Evolutionary conservation across 2,888 invertebrate genomes (phyloP).

Genomic region (Euplexia lucipara): DNA sequence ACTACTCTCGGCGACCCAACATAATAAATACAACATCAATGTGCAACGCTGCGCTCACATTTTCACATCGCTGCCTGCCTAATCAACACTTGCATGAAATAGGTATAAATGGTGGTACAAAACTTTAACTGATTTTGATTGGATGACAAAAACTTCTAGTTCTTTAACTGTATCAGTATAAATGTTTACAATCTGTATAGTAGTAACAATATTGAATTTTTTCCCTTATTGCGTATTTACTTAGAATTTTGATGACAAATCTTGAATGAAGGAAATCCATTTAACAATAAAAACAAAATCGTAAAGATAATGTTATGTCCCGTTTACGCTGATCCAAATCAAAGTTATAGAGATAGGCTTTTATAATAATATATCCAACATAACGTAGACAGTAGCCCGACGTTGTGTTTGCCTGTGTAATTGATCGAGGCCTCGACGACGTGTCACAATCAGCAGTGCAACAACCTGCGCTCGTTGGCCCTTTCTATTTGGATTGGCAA

Average conservation of each 20-base stretch:
- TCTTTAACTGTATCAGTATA: neutral
- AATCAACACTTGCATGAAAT: constrained; percentile 19
- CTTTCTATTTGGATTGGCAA: constrained; percentile 44
- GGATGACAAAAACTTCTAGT: neutral
- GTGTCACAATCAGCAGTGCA: constrained; percentile 52
- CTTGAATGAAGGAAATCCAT: neutral
- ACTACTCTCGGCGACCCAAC: constrained; percentile 56
- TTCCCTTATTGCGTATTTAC: constrained; percentile 15
- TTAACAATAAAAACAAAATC: neutral
- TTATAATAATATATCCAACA: constrained; percentile 35
- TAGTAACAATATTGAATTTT: neutral
- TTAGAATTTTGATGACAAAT: constrained; percentile 8
- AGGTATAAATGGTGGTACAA: constrained; percentile 23
- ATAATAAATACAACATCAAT: constrained; percentile 56
- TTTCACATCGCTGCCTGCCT: constrained; percentile 42
- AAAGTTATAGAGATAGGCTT: constrained; percentile 29
- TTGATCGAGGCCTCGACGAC: constrained; percentile 45
- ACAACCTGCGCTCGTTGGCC: constrained; percentile 47
- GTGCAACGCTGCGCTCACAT: constrained; percentile 66
- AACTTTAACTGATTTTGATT: constrained; percentile 5
- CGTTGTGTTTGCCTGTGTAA: constrained; percentile 28
- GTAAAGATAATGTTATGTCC: constrained; percentile 7
- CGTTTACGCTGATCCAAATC: constrained; percentile 6
- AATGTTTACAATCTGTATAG: neutral
- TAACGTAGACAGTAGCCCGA: constrained; percentile 21